phyloP scores from a whole-genome alignment of 2,888 invertebrate species.

The Rhyacophila evoluta region DNA sequence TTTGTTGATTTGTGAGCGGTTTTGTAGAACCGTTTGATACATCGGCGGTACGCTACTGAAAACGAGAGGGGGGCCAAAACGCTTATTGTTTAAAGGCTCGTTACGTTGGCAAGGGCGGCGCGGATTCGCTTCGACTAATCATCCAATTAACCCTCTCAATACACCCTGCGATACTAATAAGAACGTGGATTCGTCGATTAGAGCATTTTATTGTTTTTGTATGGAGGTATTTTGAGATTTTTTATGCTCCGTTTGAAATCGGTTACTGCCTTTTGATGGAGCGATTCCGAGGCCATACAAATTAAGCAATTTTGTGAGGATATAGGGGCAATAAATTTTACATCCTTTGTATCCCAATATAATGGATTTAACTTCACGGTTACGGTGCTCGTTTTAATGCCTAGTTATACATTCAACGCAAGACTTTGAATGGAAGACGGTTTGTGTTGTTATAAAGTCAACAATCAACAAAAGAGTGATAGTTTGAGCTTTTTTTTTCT shows the following conservation, averaged over 20 bases:
- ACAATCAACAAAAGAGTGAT: too few species aligned
- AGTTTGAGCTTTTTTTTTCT: too few species aligned
- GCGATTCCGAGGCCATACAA: not conserved
- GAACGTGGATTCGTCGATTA: not conserved
- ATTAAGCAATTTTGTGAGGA: not conserved
- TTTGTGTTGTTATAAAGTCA: too few species aligned
- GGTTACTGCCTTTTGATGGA: not conserved
- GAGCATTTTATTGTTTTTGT: not conserved
- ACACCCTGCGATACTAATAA: too few species aligned
- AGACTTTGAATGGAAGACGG: too few species aligned
- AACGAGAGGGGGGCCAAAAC: not conserved
- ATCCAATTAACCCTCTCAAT: constrained; percentile 7
- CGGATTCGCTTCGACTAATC: constrained; percentile 1
- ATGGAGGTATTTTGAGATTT: not conserved
- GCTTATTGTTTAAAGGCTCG: constrained; percentile 17
- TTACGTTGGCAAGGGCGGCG: not conserved
- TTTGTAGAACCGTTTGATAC: too few species aligned
- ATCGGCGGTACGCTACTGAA: too few species aligned
- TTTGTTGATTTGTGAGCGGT: too few species aligned
- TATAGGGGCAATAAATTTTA: not conserved
- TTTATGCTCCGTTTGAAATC: not conserved
- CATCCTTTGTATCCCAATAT: not conserved
- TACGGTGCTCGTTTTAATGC: too few species aligned
- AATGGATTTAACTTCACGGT: too few species aligned
- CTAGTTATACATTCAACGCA: too few species aligned